Evolutionary conservation across 2,888 invertebrate genomes (phyloP), one percentile per base, ranked within the genome.

Genomic region (Drosophila algonquin): DNA sequence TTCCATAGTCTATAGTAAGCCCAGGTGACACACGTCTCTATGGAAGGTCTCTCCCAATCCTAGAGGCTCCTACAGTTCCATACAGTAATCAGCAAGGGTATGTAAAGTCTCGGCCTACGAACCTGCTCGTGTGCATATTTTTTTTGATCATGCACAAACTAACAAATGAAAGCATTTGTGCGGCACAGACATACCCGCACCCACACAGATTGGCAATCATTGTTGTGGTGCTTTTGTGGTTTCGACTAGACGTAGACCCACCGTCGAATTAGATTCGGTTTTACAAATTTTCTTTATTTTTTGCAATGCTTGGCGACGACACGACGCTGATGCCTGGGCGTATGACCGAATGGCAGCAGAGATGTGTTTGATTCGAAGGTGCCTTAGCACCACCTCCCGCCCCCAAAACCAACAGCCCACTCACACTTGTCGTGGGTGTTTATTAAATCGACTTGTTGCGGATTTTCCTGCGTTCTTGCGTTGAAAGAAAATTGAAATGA

Each of bases 381-480:
- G 80, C 82, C 80, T 76, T 63, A 32, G 46, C 46, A 24, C 14
- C 48, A 9, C 16, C 14, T 7, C 7, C 27, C 27, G 27, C 27
- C 27, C 27, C 27, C 27, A 21, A 5, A 24, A 24, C 24, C 48
- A 35, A 18, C 60, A 40, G 10, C 18, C 52, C 21, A 7, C 44
- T 21, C 35, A 47, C 52, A 53, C 47, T 63, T 57, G 12, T 63
- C 32, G 58, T 27, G 58, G 77, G 81, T 79, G 79, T 81, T 77
- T 75, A 79, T 82, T 80, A 76, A 80, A 79, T 75, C 75, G 71
- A 85, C 77, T 77, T 86, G 75, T 83, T 83, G 83, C 81, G 75
- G 77, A 58, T 64, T 60, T 58, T 46, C n/a, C 44, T 12, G 12
- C 32, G 32, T 12, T 32, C 27, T 18, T 10, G 12, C 21, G 10